Percentiles rank a stretch among this genome's conserved stretches.
phyloP scores from a whole-genome alignment of 2,113 vertebrate species.

The Carassius auratus region DNA sequence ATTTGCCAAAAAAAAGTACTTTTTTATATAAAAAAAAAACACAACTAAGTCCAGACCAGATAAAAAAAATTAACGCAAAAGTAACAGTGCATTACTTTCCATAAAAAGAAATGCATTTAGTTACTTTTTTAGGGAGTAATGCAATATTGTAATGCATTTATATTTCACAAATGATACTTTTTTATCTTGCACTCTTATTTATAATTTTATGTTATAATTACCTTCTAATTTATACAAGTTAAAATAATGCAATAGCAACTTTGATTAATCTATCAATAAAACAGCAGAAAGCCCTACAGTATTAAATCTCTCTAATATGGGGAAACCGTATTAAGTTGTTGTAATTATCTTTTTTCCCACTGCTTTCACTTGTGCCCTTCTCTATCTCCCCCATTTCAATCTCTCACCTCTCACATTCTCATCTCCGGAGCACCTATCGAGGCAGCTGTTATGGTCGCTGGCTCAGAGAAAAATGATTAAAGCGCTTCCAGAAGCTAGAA shows the following conservation, averaged over 20 bases:
- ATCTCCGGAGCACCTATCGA: conserved; percentile 42
- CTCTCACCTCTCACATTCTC: conserved; percentile 29
- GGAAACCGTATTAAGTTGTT: background rate
- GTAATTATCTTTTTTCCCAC: too few species aligned
- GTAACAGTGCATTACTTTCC: too few species aligned
- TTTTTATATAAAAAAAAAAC: too few species aligned
- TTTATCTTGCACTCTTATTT: too few species aligned
- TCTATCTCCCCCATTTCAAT: background rate
- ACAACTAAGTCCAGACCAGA: too few species aligned
- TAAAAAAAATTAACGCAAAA: too few species aligned
- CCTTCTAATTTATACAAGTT: too few species aligned
- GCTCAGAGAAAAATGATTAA: conserved; percentile 53
- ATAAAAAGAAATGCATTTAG: too few species aligned
- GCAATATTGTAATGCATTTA: background rate
- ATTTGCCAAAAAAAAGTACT: too few species aligned
- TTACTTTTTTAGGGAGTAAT: too few species aligned
- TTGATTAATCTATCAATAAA: background rate
- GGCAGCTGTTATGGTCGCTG: conserved; percentile 40
- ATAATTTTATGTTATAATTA: too few species aligned
- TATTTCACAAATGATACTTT: background rate
- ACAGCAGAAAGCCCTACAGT: background rate
- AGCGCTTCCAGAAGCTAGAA: conserved; percentile 52
- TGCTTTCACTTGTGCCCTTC: background rate
- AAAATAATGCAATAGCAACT: too few species aligned
- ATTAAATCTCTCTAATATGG: background rate